A percentile compares a stretch with the other conserved stretches of the same genome.
phyloP scores from a whole-genome alignment of 2,113 vertebrate species.

The Alligator sinensis region DNA sequence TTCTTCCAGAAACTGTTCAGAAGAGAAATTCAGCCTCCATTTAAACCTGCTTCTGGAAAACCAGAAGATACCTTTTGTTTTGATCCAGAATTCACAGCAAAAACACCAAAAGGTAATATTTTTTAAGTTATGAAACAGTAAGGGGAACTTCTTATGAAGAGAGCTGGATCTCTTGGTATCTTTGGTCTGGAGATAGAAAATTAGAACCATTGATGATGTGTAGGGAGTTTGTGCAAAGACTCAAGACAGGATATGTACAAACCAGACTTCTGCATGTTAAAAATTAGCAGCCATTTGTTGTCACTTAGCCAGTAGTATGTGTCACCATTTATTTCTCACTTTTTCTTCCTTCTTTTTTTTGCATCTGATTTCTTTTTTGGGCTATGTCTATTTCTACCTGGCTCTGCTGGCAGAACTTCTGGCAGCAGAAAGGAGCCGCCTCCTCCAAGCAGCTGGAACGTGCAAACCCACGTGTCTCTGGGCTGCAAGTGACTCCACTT shows the following conservation, averaged over 20 bases:
- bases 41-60: conserved; percentile 96
- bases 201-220: not conserved
- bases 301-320: not conserved
- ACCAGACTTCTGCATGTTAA: not conserved
- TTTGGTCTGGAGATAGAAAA: not conserved
- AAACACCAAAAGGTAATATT: conserved; percentile 94
- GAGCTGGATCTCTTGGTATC: not conserved
- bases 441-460: too few species aligned
- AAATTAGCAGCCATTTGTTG: not conserved
- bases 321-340: not conserved
- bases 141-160: not conserved
- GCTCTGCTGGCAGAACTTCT: too few species aligned
- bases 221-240: not conserved
- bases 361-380: not conserved
- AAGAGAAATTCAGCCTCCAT: conserved; percentile 94
- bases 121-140: not conserved
- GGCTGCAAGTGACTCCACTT: too few species aligned
- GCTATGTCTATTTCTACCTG: not conserved
- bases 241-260: not conserved
- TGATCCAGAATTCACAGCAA: conserved; percentile 98
- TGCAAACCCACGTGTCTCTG: too few species aligned
- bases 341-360: not conserved
- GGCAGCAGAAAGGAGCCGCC: too few species aligned
- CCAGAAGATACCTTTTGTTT: conserved; percentile 98
- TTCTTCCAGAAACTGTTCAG: conserved; percentile 90